Evolutionary conservation across 2,888 invertebrate species (phyloP).

Genomic region (Graphium colonna): DNA sequence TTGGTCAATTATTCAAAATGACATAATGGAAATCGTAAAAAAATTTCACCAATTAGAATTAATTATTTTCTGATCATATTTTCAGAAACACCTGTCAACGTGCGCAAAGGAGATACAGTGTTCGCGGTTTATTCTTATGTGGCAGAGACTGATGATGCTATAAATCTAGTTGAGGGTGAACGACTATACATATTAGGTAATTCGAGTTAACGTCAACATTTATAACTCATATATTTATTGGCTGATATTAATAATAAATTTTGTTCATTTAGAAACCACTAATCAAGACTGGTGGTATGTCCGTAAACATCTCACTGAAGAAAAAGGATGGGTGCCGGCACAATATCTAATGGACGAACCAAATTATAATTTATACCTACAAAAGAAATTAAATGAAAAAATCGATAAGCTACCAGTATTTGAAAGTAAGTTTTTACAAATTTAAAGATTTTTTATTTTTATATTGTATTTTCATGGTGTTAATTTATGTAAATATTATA

Average conservation of each 20-base stretch:
- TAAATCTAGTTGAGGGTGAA: slow-evolving; percentile 94
- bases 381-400: slow-evolving; percentile 93
- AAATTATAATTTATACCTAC: slow-evolving; percentile 90
- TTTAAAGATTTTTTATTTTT: no score
- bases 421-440: slow-evolving; percentile 90
- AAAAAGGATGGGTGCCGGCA: slow-evolving; percentile 96
- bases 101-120: slow-evolving; percentile 87
- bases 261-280: slow-evolving; percentile 81
- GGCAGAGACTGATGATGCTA: slow-evolving; percentile 92
- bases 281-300: slow-evolving; percentile 97
- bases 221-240: no score
- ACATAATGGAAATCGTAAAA: no score
- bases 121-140: slow-evolving; percentile 92
- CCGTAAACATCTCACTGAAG: slow-evolving; percentile 92
- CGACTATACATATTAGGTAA: slow-evolving; percentile 89
- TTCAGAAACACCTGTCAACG: slow-evolving; percentile 68
- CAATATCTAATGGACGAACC: slow-evolving; percentile 91
- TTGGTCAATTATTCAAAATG: no score
- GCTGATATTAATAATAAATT: no score
- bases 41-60: neutral
- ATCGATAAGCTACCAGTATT: slow-evolving; percentile 95
- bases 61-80: neutral
- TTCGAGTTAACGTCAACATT: no score
- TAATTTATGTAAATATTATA: no score
- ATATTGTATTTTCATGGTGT: no score